A percentile compares a stretch with the other conserved stretches of the same genome.
Evolutionary conservation across 2,888 invertebrate genomes (phyloP).

Genomic region (Polymixis flavicincta): DNA sequence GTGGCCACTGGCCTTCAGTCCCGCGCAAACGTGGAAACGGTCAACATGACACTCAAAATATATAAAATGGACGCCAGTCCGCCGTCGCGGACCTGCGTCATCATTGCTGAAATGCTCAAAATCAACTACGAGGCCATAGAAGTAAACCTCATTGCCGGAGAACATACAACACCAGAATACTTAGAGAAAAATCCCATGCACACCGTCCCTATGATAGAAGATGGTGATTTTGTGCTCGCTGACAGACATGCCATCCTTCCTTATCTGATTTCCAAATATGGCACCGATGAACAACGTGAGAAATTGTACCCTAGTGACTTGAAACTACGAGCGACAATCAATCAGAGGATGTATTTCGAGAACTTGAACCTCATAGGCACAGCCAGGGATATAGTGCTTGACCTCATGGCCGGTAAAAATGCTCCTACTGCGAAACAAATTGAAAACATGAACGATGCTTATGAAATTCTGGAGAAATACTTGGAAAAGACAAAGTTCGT

Average conservation of each 20-base stretch:
- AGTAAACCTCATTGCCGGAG: conserved; percentile 16
- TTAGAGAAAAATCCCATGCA: conserved; percentile 37
- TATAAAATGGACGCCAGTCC: conserved; percentile 15
- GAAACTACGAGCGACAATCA: conserved; percentile 34
- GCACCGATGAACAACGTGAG: conserved; percentile 19
- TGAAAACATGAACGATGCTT: conserved; percentile 10
- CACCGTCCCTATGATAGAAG: conserved; percentile 32
- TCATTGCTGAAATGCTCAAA: conserved; percentile 19
- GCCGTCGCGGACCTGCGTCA: neutral
- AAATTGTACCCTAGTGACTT: conserved; percentile 34
- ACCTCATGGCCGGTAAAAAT: conserved; percentile 5
- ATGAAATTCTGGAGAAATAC: conserved; percentile 30
- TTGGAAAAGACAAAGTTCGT: conserved; percentile 27
- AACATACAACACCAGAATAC: conserved; percentile 24
- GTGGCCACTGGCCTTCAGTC: neutral
- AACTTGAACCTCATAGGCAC: neutral
- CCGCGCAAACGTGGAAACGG: neutral
- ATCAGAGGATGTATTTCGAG: conserved; percentile 32
- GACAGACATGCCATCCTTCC: conserved; percentile 24
- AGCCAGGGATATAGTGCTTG: neutral
- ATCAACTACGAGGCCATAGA: conserved; percentile 26
- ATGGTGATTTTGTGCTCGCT: conserved; percentile 26
- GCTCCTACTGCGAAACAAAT: conserved; percentile 21
- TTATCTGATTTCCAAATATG: conserved; percentile 28
- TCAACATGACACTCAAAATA: conserved; percentile 38